Base-by-base conservation (phyloP, 2,797 vertebrate species). In the Poeciliopsis gracilis region DNA sequence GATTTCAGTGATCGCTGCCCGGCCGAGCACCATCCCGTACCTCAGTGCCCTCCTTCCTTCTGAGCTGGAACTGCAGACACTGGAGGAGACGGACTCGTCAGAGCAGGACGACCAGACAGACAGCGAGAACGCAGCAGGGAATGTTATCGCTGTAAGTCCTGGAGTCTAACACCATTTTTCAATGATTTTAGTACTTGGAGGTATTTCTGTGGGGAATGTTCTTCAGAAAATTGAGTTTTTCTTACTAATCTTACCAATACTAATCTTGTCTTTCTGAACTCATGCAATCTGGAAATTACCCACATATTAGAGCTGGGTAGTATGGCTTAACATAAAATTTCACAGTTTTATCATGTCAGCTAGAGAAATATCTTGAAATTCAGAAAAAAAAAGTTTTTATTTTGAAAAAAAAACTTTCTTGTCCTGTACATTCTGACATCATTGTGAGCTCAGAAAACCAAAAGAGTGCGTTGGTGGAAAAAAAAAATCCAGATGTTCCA, bases 91-190 rank as follows among this genome's bases (percentile, higher is more conserved):
- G 0, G 98, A 99, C 90, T 99, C 98, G 0, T 99, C 98, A 0
- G 98, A 99, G 89, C 98, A 99, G 93, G 98, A 99, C 0, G 98
- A 99, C 72, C 98, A 99, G 95, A 97, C 97, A 0, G 98, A 99
- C 95, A 96, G 95, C 0, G 98, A 99, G 89, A 99, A 97, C 91
- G 87, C 97, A 2, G 77, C 95, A 0, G 95, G 97, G 77, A 97
- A 98, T 75, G 93, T 94, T 82, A 94, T 96, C 83, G 89, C 36
- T 16, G 96, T 96, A 86, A 93, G 96, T 84, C 15, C 12, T 71
- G 67, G 43, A 16, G 15, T 70, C 67, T 16, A 6, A 43, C 13
- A 3, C 4, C 5, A n/a, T 5, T 12, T 69, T n/a, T 43, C 36
- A 1, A 25, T 13, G 5, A 43, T 8, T n/a, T 4, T n/a, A n/a